Conservation (phyloP, 2,113 vertebrate species). For the Porphyrio hochstetteri region DNA sequence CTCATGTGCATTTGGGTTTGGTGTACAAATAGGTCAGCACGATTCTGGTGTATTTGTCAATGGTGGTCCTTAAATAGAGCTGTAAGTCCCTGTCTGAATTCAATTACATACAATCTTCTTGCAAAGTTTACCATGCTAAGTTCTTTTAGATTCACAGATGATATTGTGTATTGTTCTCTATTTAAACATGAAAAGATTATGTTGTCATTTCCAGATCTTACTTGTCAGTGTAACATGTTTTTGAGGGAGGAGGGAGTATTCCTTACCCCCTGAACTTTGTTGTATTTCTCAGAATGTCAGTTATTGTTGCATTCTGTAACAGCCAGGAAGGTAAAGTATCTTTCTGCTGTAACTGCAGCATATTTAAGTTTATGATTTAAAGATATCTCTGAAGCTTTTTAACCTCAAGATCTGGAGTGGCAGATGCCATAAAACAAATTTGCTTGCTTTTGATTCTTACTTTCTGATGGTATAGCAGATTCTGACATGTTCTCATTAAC, state of each 20-base stretch:
- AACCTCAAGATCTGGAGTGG: slow-evolving; percentile 66
- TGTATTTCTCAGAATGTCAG: slow-evolving; percentile 61
- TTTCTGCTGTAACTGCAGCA: slow-evolving; percentile 33
- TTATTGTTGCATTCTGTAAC: slow-evolving; percentile 51
- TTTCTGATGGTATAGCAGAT: slow-evolving; percentile 61
- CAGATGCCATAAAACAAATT: slow-evolving; percentile 64
- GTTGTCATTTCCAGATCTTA: slow-evolving; percentile 61
- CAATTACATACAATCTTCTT: neutral
- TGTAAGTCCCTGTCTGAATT: neutral
- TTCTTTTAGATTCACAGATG: slow-evolving; percentile 52
- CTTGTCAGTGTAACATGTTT: slow-evolving; percentile 60
- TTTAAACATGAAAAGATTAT: slow-evolving; percentile 56
- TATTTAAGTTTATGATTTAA: slow-evolving; percentile 60
- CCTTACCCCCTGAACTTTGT: slow-evolving; percentile 23
- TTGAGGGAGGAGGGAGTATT: slow-evolving; percentile 51
- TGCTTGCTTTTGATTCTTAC: slow-evolving; percentile 47
- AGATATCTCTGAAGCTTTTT: slow-evolving; percentile 61
- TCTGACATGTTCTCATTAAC: slow-evolving; percentile 71
- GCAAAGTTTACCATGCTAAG: slow-evolving; percentile 16
- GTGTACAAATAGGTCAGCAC: neutral
- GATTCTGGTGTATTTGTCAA: neutral
- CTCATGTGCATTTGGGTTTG: neutral
- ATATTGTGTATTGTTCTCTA: slow-evolving; percentile 61
- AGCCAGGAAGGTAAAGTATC: slow-evolving; percentile 58
- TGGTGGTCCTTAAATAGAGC: neutral